Conservation (phyloP, 2,888 invertebrate species). For the Serripes groenlandicus region DNA sequence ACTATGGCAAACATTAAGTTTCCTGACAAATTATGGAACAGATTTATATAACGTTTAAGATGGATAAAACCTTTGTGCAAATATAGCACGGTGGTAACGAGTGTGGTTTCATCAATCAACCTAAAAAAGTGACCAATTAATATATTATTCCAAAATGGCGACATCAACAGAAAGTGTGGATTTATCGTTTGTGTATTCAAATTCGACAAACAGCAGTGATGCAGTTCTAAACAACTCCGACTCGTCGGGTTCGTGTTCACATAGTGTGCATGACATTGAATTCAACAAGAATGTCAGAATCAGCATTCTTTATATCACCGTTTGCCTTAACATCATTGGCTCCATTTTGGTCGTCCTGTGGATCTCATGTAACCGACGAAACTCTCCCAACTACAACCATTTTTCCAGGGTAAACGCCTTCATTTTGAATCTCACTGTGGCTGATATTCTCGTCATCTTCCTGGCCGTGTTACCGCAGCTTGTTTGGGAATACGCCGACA, state of each 20-base stretch:
- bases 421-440: conserved; percentile 84
- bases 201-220: neutral
- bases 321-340: conserved; percentile 80
- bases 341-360: conserved; percentile 81
- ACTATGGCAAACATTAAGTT: too few relatives aligned
- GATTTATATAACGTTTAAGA: too few relatives aligned
- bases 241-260: conserved; percentile 20
- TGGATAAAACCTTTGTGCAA: too few relatives aligned
- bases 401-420: conserved; percentile 83
- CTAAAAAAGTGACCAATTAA: too few relatives aligned
- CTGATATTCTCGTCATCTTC: conserved; percentile 84
- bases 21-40: too few relatives aligned
- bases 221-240: neutral
- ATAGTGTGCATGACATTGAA: conserved; percentile 78
- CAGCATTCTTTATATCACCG: conserved; percentile 77
- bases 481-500: conserved; percentile 83
- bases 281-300: conserved; percentile 77
- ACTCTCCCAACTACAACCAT: conserved; percentile 78
- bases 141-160: conserved; percentile 5
- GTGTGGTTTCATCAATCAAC: too few relatives aligned
- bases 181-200: neutral
- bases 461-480: conserved; percentile 84
- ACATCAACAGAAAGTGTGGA: neutral
- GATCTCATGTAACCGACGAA: conserved; percentile 80
- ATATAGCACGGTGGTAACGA: too few relatives aligned